Evolutionary conservation across 2,888 invertebrate genomes (phyloP).

Genomic region (Linnaemya tessellans): DNA sequence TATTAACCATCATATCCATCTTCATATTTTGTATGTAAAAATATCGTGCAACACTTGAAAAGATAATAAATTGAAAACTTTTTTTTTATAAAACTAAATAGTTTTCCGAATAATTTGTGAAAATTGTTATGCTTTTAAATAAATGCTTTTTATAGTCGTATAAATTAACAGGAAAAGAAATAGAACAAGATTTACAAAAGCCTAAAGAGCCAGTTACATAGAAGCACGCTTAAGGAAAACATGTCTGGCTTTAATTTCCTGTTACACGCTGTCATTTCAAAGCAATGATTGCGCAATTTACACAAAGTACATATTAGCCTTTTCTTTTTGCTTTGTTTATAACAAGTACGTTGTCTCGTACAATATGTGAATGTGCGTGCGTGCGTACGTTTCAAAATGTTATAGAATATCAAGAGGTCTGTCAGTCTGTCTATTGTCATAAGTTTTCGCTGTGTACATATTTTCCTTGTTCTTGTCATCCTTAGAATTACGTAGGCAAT

Average conservation of each 20-base stretch:
- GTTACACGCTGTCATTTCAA: not conserved
- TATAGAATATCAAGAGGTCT: not conserved
- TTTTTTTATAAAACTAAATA: too few species aligned
- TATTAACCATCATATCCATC: too few species aligned
- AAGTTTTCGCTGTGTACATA: not conserved
- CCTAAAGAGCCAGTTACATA: not conserved
- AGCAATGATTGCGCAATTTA: not conserved
- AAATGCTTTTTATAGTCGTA: too few species aligned
- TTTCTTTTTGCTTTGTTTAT: not conserved
- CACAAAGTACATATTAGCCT: not conserved
- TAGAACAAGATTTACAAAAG: not conserved
- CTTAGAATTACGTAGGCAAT: not conserved
- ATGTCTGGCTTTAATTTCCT: conserved; percentile 2
- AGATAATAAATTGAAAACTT: too few species aligned
- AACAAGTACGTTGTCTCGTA: not conserved
- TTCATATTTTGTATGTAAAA: too few species aligned
- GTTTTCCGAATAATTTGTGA: too few species aligned
- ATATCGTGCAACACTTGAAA: too few species aligned
- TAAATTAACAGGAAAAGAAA: not conserved
- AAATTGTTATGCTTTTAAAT: too few species aligned
- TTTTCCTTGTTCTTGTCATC: not conserved
- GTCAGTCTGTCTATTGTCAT: not conserved
- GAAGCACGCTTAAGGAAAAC: not conserved
- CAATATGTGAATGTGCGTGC: not conserved
- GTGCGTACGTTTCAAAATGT: not conserved